phyloP scores from a whole-genome alignment of 2,113 vertebrate genomes.

The Spilogale gracilis region DNA sequence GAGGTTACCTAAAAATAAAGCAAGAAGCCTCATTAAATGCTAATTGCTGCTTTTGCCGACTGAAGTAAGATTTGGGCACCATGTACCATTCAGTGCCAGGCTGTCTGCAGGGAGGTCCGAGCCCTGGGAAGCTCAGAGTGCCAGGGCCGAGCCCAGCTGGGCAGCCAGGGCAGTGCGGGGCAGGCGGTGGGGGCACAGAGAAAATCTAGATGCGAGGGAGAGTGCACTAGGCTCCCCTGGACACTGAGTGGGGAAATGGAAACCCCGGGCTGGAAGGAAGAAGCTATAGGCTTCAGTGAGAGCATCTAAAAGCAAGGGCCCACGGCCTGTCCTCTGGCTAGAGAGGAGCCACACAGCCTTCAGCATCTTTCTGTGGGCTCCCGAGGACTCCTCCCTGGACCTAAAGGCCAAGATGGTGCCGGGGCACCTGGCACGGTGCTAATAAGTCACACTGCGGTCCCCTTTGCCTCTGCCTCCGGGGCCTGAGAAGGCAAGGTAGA shows the following conservation, averaged over 20 bases:
- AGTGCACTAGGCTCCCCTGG: neutral
- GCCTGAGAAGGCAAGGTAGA: neutral
- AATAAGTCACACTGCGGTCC: neutral
- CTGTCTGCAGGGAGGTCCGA: constrained; percentile 6
- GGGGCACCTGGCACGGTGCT: neutral
- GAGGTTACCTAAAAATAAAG: constrained; percentile 92
- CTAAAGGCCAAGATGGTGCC: neutral
- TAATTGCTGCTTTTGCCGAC: constrained; percentile 88
- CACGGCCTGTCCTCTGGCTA: neutral
- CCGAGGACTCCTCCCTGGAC: neutral
- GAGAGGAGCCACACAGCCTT: neutral
- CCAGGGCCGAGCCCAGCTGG: accelerated
- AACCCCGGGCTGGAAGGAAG: neutral
- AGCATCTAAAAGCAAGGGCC: neutral
- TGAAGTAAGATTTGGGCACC: constrained; percentile 84
- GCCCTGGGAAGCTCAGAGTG: neutral
- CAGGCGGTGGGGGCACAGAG: neutral
- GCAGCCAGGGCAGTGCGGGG: accelerated
- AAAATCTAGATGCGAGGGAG: neutral
- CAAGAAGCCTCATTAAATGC: constrained; percentile 90
- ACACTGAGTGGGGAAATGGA: neutral
- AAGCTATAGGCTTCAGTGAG: neutral
- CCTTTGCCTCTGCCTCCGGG: neutral
- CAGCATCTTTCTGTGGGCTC: neutral
- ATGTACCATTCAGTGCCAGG: constrained; percentile 77